Evolutionary conservation across 2,888 invertebrate genomes (phyloP).

Genomic region (Noctuana brunneofusca): DNA sequence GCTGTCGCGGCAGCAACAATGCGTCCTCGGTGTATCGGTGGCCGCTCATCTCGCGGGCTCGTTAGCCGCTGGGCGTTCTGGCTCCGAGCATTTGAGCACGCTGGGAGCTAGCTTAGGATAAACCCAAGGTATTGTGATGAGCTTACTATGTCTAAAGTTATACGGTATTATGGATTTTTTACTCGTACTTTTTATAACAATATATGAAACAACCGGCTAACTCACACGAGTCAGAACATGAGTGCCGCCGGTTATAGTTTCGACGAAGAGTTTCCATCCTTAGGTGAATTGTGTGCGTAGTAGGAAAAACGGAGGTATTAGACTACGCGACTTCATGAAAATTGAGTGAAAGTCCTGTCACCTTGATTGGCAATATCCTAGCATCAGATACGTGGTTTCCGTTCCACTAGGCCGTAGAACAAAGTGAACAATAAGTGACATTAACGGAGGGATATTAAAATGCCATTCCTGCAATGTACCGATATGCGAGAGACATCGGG

Average conservation of each 20-base stretch:
- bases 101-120: slow-evolving; percentile 13
- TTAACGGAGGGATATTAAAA: slow-evolving; percentile 75
- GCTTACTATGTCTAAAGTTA: neutral
- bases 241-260: neutral
- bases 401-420: slow-evolving; percentile 59
- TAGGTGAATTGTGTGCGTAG: neutral
- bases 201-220: too few species aligned
- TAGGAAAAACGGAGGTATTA: neutral
- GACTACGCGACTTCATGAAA: slow-evolving; percentile 5
- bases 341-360: slow-evolving; percentile 17
- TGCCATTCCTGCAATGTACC: slow-evolving; percentile 75
- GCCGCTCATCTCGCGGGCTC: slow-evolving; percentile 76
- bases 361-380: slow-evolving; percentile 9
- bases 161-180: neutral
- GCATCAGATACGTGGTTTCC: slow-evolving; percentile 52
- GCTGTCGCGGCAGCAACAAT: slow-evolving; percentile 79
- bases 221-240: too few species aligned
- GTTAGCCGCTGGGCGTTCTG: slow-evolving; percentile 68
- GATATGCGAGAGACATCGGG: slow-evolving; percentile 69
- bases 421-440: slow-evolving; percentile 80
- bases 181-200: too few species aligned
- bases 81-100: neutral
- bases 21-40: slow-evolving; percentile 73
- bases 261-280: neutral
- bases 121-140: neutral